Conservation (phyloP, 2,113 vertebrate genomes). For the Microcebus lehilahytsara region DNA sequence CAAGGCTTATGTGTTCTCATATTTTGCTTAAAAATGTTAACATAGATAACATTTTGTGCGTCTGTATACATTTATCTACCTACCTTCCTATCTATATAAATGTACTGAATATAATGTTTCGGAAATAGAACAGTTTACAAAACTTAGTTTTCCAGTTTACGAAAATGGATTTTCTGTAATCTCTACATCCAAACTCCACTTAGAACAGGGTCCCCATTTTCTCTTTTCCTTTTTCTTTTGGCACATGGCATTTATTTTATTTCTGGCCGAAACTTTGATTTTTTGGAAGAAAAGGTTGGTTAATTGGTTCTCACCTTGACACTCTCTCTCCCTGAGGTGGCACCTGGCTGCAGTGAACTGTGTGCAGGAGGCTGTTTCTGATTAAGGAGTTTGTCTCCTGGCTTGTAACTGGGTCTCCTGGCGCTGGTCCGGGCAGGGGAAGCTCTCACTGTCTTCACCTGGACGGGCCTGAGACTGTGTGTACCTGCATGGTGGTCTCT, state of each 20-base stretch:
- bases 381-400: background rate
- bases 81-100: too few relatives aligned
- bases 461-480: background rate
- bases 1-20: background rate
- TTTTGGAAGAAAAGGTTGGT: background rate
- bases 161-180: background rate
- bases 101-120: background rate
- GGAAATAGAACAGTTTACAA: background rate
- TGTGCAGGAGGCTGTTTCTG: background rate
- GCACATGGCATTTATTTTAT: background rate
- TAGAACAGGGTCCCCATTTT: background rate
- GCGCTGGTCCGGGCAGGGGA: background rate
- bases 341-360: background rate
- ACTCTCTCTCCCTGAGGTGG: background rate
- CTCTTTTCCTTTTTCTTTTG: background rate
- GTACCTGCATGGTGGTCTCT: background rate
- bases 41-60: background rate
- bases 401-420: background rate
- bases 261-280: background rate
- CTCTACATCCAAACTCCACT: background rate
- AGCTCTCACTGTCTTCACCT: accelerated
- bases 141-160: background rate
- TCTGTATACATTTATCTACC: background rate
- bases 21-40: background rate
- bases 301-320: background rate